These are phyloP conservation scores for Calephelis nemesis DNA, from an alignment of 1,140 invertebrate genomes.

Conservation along the genomic window DNA sequence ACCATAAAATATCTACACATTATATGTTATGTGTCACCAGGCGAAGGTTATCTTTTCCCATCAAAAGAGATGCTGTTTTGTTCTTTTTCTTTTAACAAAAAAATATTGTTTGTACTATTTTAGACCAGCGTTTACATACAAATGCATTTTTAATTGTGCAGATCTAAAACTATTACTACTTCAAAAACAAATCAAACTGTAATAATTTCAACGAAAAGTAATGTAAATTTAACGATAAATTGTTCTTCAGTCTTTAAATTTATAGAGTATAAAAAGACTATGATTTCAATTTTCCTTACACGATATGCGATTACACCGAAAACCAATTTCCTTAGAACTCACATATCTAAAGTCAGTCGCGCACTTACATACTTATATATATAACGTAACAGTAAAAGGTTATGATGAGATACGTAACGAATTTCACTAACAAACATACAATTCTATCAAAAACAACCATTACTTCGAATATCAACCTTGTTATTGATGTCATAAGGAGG, in stretches of 20 bases:
- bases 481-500: conserved; percentile 8
- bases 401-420: conserved; percentile 62
- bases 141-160: no score
- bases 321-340: conserved; percentile 56
- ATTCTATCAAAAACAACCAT: conserved; percentile 17
- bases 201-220: no score
- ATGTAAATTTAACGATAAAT: no score
- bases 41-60: no score
- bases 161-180: no score
- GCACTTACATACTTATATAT: conserved; percentile 34
- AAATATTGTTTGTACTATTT: no score
- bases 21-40: no score
- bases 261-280: conserved; percentile 3
- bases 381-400: conserved; percentile 57
- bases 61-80: no score
- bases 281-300: conserved; percentile 29
- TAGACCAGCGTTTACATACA: no score
- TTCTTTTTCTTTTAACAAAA: no score
- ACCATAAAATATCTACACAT: no score
- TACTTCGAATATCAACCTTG: conserved; percentile 32
- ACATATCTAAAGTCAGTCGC: conserved; percentile 42
- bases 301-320: conserved; percentile 44
- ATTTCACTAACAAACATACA: conserved; percentile 31
- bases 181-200: no score
- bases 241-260: conserved; percentile 1